phyloP scores from a whole-genome alignment of 2,113 vertebrate species.

The Globicephala melas region DNA sequence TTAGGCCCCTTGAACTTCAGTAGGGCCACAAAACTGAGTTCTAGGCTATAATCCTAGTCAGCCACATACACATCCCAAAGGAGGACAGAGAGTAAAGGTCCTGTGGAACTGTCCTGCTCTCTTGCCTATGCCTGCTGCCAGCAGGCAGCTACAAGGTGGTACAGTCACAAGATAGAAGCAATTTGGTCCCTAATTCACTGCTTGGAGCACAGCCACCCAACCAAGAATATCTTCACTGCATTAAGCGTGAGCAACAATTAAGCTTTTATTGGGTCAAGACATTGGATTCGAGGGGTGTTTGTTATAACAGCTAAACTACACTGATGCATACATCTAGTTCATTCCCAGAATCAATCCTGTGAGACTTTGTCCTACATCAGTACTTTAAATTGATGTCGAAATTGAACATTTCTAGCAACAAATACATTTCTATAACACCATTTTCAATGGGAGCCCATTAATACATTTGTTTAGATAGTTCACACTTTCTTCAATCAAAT shows the following conservation, averaged over 20 bases:
- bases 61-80: background rate
- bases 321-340: background rate
- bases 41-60: background rate
- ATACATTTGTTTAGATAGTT: background rate
- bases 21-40: background rate
- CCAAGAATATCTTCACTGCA: background rate
- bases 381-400: background rate
- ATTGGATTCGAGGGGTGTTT: background rate
- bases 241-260: constrained; percentile 15
- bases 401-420: background rate
- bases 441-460: background rate
- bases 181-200: background rate
- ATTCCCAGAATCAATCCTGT: background rate
- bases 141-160: background rate
- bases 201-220: background rate
- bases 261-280: background rate
- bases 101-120: background rate
- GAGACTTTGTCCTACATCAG: background rate
- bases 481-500: constrained; percentile 1
- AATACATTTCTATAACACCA: background rate
- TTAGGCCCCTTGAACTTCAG: background rate
- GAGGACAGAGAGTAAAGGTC: background rate
- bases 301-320: background rate
- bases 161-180: background rate
- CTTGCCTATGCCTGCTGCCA: background rate